Evolutionary conservation across 2,888 invertebrate species (phyloP).

Genomic region (Mesoligia furuncula): DNA sequence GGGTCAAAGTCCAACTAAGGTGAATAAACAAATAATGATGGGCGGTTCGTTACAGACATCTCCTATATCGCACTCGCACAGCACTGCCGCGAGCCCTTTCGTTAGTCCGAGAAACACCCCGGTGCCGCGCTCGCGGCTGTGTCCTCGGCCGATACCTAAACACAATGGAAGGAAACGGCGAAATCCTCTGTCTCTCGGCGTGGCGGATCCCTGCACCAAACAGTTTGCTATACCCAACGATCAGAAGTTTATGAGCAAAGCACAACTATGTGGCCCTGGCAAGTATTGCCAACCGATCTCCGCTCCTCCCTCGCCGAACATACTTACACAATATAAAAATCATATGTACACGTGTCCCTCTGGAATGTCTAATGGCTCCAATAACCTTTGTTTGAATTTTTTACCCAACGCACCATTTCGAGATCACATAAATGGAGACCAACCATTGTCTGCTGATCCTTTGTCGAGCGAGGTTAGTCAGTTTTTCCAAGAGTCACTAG

Average conservation of each 20-base stretch:
- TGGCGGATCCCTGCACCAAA: slow-evolving; percentile 78
- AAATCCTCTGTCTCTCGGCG: slow-evolving; percentile 81
- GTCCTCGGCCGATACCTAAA: slow-evolving; percentile 89
- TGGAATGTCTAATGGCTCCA: slow-evolving; percentile 82
- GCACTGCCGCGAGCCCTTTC: slow-evolving; percentile 94
- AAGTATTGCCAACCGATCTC: slow-evolving; percentile 91
- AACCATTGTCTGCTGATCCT: slow-evolving; percentile 87
- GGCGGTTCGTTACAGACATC: slow-evolving; percentile 86
- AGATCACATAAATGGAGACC: slow-evolving; percentile 86
- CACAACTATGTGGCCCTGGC: slow-evolving; percentile 75
- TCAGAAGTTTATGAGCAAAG: slow-evolving; percentile 83
- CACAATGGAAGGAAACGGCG: slow-evolving; percentile 82
- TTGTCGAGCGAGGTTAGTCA: slow-evolving; percentile 91
- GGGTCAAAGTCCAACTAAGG: slow-evolving; percentile 83
- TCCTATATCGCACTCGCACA: slow-evolving; percentile 90
- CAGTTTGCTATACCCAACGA: slow-evolving; percentile 87
- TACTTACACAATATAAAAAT: slow-evolving; percentile 86
- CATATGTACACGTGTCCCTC: slow-evolving; percentile 87
- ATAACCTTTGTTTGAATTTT: slow-evolving; percentile 85
- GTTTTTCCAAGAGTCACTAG: slow-evolving; percentile 89
- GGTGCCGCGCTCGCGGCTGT: slow-evolving; percentile 92
- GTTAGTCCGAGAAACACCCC: slow-evolving; percentile 95
- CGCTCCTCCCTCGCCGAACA: slow-evolving; percentile 93
- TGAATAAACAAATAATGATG: slow-evolving; percentile 80
- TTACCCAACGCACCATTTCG: slow-evolving; percentile 84